A percentile compares a stretch with the other conserved stretches of the same genome.
Conservation (phyloP, 2,113 vertebrate genomes). For the Macaca fascicularis region DNA sequence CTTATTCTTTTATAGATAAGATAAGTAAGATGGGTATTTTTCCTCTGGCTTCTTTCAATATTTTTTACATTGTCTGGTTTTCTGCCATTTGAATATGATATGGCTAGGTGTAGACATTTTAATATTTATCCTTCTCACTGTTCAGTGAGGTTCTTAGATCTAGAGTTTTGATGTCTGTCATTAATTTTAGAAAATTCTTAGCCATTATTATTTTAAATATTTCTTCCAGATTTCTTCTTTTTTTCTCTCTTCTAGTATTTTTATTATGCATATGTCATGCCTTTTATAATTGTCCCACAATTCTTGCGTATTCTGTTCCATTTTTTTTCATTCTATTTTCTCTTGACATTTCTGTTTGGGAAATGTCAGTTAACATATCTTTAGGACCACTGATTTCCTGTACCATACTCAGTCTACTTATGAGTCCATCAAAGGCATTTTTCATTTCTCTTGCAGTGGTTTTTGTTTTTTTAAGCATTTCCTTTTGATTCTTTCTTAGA, state of each 20-base stretch:
- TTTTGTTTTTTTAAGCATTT: background rate
- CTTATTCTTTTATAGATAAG: background rate
- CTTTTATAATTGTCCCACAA: background rate
- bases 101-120: too few relatives aligned
- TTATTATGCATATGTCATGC: background rate
- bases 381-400: background rate
- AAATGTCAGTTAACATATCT: background rate
- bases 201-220: background rate
- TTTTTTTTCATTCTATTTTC: background rate
- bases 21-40: background rate
- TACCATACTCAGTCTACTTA: background rate
- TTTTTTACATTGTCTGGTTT: background rate
- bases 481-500: background rate
- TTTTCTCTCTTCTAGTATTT: background rate
- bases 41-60: background rate
- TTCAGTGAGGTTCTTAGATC: background rate
- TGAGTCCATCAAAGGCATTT: background rate
- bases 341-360: background rate
- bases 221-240: background rate
- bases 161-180: background rate
- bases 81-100: background rate
- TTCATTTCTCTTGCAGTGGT: background rate
- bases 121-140: background rate
- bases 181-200: background rate
- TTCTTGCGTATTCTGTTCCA: background rate